Evolutionary conservation across 2,113 vertebrate species (phyloP).

Genomic region (Salminus brasiliensis): DNA sequence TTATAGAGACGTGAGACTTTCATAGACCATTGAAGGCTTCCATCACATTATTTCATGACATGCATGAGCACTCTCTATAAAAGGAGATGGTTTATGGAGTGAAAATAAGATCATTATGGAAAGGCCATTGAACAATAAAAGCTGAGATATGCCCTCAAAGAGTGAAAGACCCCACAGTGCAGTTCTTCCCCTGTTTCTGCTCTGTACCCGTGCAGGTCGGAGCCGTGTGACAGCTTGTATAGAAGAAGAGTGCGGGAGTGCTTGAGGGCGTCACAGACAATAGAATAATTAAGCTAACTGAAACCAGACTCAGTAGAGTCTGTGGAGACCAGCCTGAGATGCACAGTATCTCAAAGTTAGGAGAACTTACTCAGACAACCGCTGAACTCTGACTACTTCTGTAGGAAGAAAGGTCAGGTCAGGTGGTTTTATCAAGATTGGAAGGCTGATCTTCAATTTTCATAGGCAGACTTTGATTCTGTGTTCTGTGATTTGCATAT

Average conservation of each 20-base stretch:
- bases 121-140: slow-evolving; percentile 41
- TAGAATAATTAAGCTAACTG: slow-evolving; percentile 26
- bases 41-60: slow-evolving; percentile 23
- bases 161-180: slow-evolving; percentile 10
- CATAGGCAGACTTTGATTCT: too few relatives aligned
- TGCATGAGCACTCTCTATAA: slow-evolving; percentile 10
- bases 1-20: slow-evolving; percentile 41
- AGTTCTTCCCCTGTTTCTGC: slow-evolving; percentile 42
- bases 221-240: slow-evolving; percentile 40
- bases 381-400: neutral
- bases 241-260: slow-evolving; percentile 30
- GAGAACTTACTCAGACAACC: neutral
- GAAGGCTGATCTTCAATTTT: too few relatives aligned
- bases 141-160: slow-evolving; percentile 8
- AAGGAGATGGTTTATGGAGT: slow-evolving; percentile 31
- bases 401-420: neutral
- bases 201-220: slow-evolving; percentile 8
- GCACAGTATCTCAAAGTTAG: slow-evolving; percentile 1
- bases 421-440: neutral
- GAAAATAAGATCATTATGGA: slow-evolving; percentile 38
- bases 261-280: slow-evolving; percentile 31
- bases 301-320: slow-evolving; percentile 28
- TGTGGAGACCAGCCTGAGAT: slow-evolving; percentile 26
- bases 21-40: slow-evolving; percentile 23
- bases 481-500: too few relatives aligned